These are phyloP conservation scores for Petrocephalus sullivani DNA, from an alignment of 2,797 vertebrate genomes.

Conservation along the genomic window DNA sequence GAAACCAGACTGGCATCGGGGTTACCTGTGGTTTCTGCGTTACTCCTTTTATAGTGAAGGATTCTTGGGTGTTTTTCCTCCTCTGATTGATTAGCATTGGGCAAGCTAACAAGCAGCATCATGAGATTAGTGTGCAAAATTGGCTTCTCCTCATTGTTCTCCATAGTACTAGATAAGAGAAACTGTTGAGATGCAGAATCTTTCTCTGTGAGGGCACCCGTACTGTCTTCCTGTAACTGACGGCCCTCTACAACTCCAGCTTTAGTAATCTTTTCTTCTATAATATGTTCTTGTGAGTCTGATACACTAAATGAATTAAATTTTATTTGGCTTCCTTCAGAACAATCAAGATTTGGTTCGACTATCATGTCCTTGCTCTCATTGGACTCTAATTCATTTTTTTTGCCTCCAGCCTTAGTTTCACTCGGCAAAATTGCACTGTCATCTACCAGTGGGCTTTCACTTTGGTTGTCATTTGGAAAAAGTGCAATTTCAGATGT, in stretches of 20 bases:
- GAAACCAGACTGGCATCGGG: constrained; percentile 19
- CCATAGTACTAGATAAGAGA: constrained; percentile 48
- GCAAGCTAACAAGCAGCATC: constrained; percentile 36
- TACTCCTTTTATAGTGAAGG: constrained; percentile 26
- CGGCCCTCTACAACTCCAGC: constrained; percentile 28
- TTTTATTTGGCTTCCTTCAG: constrained; percentile 23
- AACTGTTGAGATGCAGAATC: constrained; percentile 46
- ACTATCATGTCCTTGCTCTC: constrained; percentile 34
- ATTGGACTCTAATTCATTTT: constrained; percentile 35
- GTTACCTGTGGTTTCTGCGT: constrained; percentile 22
- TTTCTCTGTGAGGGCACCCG: constrained; percentile 37
- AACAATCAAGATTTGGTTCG: constrained; percentile 37
- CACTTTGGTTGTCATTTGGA: constrained; percentile 42
- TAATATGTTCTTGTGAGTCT: constrained; percentile 39
- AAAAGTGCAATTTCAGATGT: constrained; percentile 49
- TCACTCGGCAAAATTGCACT: constrained; percentile 49
- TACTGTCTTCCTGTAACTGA: constrained; percentile 30
- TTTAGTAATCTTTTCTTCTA: constrained; percentile 27
- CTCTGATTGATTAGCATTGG: neutral
- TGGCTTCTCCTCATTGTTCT: constrained; percentile 53
- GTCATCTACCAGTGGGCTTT: constrained; percentile 44
- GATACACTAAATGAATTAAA: constrained; percentile 35
- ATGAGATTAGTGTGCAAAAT: constrained; percentile 43
- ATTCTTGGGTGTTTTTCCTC: constrained; percentile 19
- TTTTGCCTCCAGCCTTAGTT: constrained; percentile 39